Evolutionary conservation across 2,797 vertebrate species (phyloP).

Genomic region (Anomalospiza imberbis): DNA sequence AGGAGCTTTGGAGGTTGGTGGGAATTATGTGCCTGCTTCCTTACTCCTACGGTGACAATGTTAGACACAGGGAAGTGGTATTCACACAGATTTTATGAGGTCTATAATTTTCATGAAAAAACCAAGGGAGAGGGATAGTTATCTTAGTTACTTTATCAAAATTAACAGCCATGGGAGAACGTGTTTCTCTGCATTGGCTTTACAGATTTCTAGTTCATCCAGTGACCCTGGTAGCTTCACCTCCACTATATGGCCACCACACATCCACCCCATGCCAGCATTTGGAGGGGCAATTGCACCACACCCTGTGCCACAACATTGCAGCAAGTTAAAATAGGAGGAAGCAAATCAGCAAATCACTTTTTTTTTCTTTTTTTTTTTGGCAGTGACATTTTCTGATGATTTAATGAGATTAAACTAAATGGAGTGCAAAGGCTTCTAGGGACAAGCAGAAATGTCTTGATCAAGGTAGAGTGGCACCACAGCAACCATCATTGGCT

Average conservation of each 20-base stretch:
- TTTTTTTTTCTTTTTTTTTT: neutral
- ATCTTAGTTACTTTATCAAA: neutral
- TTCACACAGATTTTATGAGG: neutral
- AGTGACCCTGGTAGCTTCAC: neutral
- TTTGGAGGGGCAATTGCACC: neutral
- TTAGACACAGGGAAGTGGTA: neutral
- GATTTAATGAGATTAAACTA: neutral
- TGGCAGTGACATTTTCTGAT: neutral
- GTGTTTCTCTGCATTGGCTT: neutral
- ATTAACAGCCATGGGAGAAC: neutral
- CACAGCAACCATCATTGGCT: neutral
- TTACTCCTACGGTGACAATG: fast-evolving
- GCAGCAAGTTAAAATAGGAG: neutral
- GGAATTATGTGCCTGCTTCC: neutral
- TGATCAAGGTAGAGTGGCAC: neutral
- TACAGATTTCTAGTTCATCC: neutral
- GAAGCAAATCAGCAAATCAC: fast-evolving
- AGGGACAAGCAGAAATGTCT: neutral
- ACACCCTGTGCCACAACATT: neutral
- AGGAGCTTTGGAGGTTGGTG: neutral
- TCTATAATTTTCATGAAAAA: neutral
- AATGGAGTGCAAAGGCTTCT: neutral
- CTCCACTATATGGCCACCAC: neutral
- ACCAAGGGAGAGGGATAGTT: neutral
- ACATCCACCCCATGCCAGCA: neutral